A percentile compares a stretch with the other conserved stretches of the same genome.
Conservation (phyloP, 2,888 invertebrate species). For the Branchinecta sandiegonensis region DNA sequence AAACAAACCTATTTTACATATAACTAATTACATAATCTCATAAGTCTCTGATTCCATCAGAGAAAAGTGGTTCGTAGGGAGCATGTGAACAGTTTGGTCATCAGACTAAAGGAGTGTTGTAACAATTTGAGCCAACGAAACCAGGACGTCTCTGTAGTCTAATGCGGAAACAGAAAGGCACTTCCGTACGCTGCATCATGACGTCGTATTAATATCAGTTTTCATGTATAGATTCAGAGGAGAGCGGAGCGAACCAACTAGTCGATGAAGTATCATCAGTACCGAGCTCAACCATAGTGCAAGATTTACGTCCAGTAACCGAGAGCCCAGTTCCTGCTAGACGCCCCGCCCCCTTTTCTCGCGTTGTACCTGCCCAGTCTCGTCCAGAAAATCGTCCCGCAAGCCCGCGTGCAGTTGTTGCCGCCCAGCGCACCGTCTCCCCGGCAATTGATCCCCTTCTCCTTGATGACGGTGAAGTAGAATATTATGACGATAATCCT, state of each 20-base stretch:
- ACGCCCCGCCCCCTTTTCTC: background rate
- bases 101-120: too few relatives aligned
- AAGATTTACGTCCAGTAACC: background rate
- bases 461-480: slow-evolving; percentile 23
- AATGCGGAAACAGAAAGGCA: too few relatives aligned
- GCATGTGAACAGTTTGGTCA: too few relatives aligned
- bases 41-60: too few relatives aligned
- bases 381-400: slow-evolving; percentile 18
- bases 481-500: slow-evolving; percentile 26
- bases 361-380: background rate
- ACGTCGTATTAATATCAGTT: too few relatives aligned
- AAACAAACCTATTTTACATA: too few relatives aligned
- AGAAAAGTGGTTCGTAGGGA: too few relatives aligned
- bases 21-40: too few relatives aligned
- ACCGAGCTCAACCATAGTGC: background rate
- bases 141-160: too few relatives aligned
- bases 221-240: background rate
- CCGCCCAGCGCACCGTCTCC: slow-evolving; percentile 29
- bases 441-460: slow-evolving; percentile 22
- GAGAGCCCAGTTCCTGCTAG: background rate
- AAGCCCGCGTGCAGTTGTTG: slow-evolving; percentile 31
- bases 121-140: too few relatives aligned
- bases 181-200: too few relatives aligned
- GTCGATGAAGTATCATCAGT: background rate
- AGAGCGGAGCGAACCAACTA: background rate